Percentiles rank a stretch among this genome's conserved stretches.
These are phyloP conservation scores for Furnarius figulus DNA, from an alignment of 2,113 vertebrate species.

Conservation along the genomic window DNA sequence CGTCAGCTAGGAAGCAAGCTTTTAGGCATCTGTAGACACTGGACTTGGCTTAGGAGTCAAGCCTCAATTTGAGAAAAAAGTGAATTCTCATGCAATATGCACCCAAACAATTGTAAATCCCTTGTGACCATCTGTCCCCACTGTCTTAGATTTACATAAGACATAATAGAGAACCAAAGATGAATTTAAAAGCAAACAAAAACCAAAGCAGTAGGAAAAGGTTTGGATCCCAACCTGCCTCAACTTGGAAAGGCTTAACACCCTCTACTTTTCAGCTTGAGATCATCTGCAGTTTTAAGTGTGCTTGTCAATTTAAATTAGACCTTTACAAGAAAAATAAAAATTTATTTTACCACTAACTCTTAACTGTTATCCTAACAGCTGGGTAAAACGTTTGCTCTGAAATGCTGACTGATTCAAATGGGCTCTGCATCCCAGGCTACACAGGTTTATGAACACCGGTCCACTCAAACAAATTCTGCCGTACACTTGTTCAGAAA, in stretches of 20 bases:
- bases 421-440: neutral
- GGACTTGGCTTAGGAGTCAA: neutral
- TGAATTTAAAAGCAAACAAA: slow-evolving; percentile 1
- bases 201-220: neutral
- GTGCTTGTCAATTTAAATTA: neutral
- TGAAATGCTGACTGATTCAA: neutral
- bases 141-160: neutral
- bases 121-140: neutral
- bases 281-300: neutral
- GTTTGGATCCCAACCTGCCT: neutral
- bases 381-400: neutral
- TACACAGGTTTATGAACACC: neutral
- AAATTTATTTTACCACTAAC: neutral
- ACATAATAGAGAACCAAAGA: neutral
- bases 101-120: neutral
- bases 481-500: neutral
- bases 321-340: neutral
- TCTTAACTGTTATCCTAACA: neutral
- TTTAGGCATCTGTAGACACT: neutral
- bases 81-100: neutral
- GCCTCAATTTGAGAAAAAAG: neutral
- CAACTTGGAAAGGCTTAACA: slow-evolving; percentile 7
- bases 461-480: neutral
- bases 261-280: neutral
- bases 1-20: neutral